phyloP scores from a whole-genome alignment of 2,888 invertebrate genomes.

The Rhagonycha lutea region DNA sequence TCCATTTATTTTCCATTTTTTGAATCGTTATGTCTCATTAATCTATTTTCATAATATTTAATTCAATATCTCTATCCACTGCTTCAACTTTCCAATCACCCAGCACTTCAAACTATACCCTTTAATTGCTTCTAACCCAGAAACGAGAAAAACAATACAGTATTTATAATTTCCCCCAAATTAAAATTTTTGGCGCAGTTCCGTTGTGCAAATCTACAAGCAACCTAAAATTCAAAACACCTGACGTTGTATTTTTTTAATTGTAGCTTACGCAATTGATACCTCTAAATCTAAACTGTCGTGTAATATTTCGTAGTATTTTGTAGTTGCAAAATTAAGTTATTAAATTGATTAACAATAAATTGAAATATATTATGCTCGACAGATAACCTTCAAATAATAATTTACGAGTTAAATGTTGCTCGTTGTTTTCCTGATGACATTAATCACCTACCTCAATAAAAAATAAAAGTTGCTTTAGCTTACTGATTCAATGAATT shows the following conservation, averaged over 20 bases:
- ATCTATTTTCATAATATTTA: no score
- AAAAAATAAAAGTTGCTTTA: not conserved
- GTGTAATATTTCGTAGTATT: not conserved
- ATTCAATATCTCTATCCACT: no score
- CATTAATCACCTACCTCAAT: not conserved
- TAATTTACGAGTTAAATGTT: not conserved
- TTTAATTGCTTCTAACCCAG: no score
- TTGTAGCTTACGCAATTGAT: not conserved
- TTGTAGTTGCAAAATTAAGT: not conserved
- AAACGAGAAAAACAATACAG: no score
- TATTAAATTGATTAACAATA: not conserved
- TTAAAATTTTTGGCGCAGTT: no score
- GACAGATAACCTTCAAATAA: not conserved
- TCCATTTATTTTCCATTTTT: no score
- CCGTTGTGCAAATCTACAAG: no score
- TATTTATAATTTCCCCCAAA: no score
- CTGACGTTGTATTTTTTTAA: not conserved
- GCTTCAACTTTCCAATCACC: no score
- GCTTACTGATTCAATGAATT: not conserved
- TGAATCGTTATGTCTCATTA: no score
- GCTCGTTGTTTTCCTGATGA: not conserved
- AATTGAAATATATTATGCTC: not conserved
- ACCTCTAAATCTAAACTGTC: not conserved
- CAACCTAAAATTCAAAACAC: no score
- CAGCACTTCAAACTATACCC: no score